Evolutionary conservation across 2,888 invertebrate species (phyloP), one percentile per base, ranked within the genome.

Genomic region (Hydraecia micacea): DNA sequence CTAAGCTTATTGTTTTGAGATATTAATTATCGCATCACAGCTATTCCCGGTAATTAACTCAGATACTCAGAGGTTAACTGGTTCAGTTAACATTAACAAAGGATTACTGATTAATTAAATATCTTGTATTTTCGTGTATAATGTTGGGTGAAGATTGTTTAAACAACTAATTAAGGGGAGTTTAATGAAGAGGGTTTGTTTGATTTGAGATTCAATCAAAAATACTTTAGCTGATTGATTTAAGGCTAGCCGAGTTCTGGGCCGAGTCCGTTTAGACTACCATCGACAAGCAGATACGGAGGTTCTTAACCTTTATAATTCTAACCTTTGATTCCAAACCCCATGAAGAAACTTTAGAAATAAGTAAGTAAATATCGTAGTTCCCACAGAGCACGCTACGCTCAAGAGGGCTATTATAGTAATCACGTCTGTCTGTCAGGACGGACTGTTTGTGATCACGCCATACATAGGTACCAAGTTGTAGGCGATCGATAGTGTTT

Each of bases 11-110:
- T 84, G 89, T 87, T 84, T 79, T 81, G 71, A 86, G 78, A 86
- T 86, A 88, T 89, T 88, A 89, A 89, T 88, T 88, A 88, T 77
- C 77, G 71, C 77, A 75, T 81, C 73, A 80, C 77, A 77, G 86
- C 74, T 77, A 84, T 84, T 73, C 76, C 52, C 49, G 55, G 58
- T 88, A 88, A 87, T 87, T 87, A 87, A 79, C 80, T 74, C 62
- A 13, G 62, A 77, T 73, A 81, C 68, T 81, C 65, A 71, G 74
- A 80, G 80, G 79, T 80, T 74, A 79, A 73, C 79, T 49, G 83
- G 80, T 73, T 81, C 77, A 84, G 85, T 84, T 82, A 85, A 79
- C 74, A 25, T 18, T 73, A 78, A 71, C 76, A 82, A 84, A 85
- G 81, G 81, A 78, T 86, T 88, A 72, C 63, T 28, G n/a, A 32